Base-by-base conservation (phyloP, 53 echinoderm and acorn worm genomes). In the Echinometra lucunter region DNA sequence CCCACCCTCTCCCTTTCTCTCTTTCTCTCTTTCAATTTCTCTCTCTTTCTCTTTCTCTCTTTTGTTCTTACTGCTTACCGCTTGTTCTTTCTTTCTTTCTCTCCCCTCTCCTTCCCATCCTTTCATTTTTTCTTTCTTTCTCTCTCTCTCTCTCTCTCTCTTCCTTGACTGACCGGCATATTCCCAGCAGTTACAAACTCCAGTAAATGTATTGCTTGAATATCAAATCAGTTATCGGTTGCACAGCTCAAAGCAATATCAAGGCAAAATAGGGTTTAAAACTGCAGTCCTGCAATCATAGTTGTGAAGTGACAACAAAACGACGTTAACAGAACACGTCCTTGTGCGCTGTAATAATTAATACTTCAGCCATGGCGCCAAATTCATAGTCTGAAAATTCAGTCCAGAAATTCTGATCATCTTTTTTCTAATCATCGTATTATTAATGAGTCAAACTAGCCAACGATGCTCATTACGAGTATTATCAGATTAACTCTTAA, bases 301-400 rank as follows among this genome's bases (percentile, higher is more conserved):
- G 89, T 37, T 37, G 37, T 58, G 42, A 58, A 21, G 60, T 89
- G 89, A 58, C 89, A 89, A 58, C 58, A 37, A 30, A 89, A 89
- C 89, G 58, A 60, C 60, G 49, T 58, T 89, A 58, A 57, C 89
- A 89, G 89, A 89, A 89, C 89, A 89, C 60, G 89, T 89, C 89
- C 89, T 89, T 89, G 89, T 38, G 57, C 37, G 37, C 25, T 58
- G 89, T 57, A 89, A 69, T 91, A 91, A 91, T 91, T 91, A 91
- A 91, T 66, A 66, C 40, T 70, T 91, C 91, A 91, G 7, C 70
- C 67, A 45, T 28, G 91, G 91, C 91, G 91, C 91, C 91, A 91
- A 70, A 34, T 60, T 16, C 58, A 3, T 85, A 85, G 85, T 85
- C 85, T 85, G 42, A 38, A 85, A 85, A 45, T 85, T 49, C 49